Evolutionary conservation across 2,113 vertebrate genomes (phyloP), one percentile per base, ranked within the genome.

Genomic region (Rhea americana): DNA sequence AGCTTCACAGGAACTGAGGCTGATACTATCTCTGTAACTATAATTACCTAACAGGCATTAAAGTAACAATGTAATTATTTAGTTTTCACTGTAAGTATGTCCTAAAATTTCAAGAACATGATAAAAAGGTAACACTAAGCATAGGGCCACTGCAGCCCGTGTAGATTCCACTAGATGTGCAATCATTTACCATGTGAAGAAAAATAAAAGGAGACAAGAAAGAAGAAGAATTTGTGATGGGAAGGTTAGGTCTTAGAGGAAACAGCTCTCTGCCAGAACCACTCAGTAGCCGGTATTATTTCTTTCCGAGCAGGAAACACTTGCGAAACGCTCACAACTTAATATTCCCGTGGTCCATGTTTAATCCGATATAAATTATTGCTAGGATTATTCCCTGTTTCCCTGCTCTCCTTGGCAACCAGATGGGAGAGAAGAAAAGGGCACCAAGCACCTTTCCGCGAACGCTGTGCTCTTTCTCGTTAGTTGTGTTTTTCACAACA

Each of bases 1-100:
- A 85, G 35, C 48, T 90, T 72, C 32, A 75, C 56, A 87, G 56
- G 30, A 55, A 77, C 58, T 43, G 53, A 66, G 18, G 25, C 18
- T 58, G 58, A 76, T 89, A 39, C 1, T 79, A 18, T 41, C 78
- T 76, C 81, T 89, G 43, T 37, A 79, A 73, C 21, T 62, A 32
- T 73, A 85, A 90, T 85, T 70, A 87, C 26, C 58, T 50, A 79
- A 79, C 10, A 68, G 26, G 62, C 53, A 70, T 61, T 85, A 85
- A 75, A 91, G 30, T 41, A 87, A 32, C 26, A 89, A 73, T 16
- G 16, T 56, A 82, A 79, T 91, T 91, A 78, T 7, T 91, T 47
- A 88, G n/a, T 6, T 48, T 17, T 68, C 39, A 28, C 21, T 45
- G 43, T 72, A 82, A 68, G 39, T 1, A 0, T 7, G 12, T 30